These are phyloP conservation scores for Gadopsis bispinosus DNA, from an alignment of 2,797 vertebrate species.

Conservation along the genomic window DNA sequence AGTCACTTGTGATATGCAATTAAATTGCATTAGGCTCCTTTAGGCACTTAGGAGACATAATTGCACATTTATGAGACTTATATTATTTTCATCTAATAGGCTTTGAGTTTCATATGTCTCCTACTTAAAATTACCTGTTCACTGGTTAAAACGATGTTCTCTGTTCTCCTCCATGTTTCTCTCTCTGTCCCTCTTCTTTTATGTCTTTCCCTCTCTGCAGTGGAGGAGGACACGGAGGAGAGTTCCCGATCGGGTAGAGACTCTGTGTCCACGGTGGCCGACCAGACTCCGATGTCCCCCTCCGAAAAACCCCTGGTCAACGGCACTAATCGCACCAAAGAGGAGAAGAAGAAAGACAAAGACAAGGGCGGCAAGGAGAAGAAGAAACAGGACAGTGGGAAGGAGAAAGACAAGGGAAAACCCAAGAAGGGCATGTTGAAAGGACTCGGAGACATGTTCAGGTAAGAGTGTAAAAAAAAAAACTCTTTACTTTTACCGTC, in stretches of 20 bases:
- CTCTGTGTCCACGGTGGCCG: conserved; percentile 94
- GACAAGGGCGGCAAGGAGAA: conserved; percentile 88
- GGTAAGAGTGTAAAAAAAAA: conserved; percentile 56
- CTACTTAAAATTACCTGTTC: background rate
- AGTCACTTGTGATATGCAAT: conserved; percentile 31
- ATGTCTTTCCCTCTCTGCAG: conserved; percentile 44
- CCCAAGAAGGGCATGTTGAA: conserved; percentile 95
- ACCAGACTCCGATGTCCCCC: conserved; percentile 76
- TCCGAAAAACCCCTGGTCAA: conserved; percentile 81
- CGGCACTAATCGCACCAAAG: conserved; percentile 78
- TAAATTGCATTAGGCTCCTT: conserved; percentile 9
- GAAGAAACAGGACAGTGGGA: conserved; percentile 79
- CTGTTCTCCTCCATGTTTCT: background rate
- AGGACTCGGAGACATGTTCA: conserved; percentile 96
- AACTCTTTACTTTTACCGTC: background rate
- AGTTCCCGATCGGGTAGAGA: conserved; percentile 95
- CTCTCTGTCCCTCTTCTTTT: background rate
- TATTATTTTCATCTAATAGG: conserved; percentile 20
- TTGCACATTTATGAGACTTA: conserved; percentile 23
- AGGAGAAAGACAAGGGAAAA: conserved; percentile 91
- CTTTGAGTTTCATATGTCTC: conserved; percentile 6
- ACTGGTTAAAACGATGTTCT: background rate
- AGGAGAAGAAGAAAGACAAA: conserved; percentile 86
- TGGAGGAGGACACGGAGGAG: conserved; percentile 92
- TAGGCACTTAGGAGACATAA: conserved; percentile 18